Evolutionary conservation across 2,797 vertebrate genomes (phyloP).

Genomic region (Caiman crocodilus): DNA sequence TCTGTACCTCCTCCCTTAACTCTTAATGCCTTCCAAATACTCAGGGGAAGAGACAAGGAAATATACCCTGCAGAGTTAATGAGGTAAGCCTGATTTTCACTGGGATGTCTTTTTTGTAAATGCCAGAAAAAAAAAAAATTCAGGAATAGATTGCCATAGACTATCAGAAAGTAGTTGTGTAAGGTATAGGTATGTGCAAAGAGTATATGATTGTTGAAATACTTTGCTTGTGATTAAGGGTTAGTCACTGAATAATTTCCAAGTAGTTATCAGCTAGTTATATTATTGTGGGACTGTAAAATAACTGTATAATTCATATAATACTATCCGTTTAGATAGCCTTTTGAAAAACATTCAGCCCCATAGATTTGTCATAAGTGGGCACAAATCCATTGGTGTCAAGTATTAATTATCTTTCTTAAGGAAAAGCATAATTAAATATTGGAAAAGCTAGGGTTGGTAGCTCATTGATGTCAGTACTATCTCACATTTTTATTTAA

Average conservation of each 20-base stretch:
- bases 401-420: slow-evolving; percentile 8
- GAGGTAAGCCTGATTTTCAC: not conserved
- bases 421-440: slow-evolving; percentile 61
- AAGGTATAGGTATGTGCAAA: not conserved
- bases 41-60: not conserved
- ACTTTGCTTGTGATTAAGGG: not conserved
- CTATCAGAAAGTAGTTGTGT: not conserved
- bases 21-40: not conserved
- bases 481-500: slow-evolving; percentile 57
- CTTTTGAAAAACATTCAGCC: not conserved
- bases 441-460: slow-evolving; percentile 39
- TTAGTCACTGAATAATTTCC: slow-evolving; percentile 19
- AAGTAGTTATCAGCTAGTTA: slow-evolving; percentile 42
- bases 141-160: not conserved
- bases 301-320: not conserved
- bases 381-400: not conserved
- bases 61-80: not conserved
- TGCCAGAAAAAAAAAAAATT: not conserved
- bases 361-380: not conserved
- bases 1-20: not conserved
- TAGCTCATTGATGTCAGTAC: slow-evolving; percentile 59
- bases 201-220: not conserved
- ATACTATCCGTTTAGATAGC: not conserved
- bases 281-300: not conserved
- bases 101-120: not conserved